Conservation (phyloP, 2,888 invertebrate genomes). For the Nomada fucata region DNA sequence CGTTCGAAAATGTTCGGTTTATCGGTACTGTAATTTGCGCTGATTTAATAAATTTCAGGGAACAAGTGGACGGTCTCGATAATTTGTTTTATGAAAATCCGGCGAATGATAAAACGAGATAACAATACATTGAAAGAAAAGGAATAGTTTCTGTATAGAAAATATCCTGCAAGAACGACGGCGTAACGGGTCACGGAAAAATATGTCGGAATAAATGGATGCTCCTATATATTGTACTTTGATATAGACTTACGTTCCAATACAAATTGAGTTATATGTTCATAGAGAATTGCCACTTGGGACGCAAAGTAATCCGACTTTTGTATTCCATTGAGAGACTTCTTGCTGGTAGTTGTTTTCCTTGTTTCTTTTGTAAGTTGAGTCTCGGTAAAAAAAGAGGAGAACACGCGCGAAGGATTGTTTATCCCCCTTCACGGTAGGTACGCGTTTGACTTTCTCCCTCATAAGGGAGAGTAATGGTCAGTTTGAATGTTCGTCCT, state of each 20-base stretch:
- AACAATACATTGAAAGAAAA: no score
- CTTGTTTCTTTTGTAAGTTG: background rate
- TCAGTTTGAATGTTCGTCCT: background rate
- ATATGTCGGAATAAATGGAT: no score
- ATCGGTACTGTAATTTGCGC: background rate
- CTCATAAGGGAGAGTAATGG: background rate
- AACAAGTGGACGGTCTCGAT: no score
- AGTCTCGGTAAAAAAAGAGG: background rate
- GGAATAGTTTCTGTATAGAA: no score
- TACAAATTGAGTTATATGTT: background rate
- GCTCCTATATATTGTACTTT: no score
- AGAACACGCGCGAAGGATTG: background rate
- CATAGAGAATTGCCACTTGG: background rate
- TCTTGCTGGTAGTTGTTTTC: background rate
- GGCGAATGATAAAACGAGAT: no score
- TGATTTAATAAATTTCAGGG: background rate
- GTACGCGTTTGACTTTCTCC: no score
- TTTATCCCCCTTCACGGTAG: no score
- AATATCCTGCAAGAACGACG: no score
- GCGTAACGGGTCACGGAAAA: no score
- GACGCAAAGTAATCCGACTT: background rate
- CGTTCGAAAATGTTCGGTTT: background rate
- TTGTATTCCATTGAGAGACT: background rate
- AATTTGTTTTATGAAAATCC: no score
- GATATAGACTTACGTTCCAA: no score